A percentile compares a stretch with the other conserved stretches of the same genome.
Evolutionary conservation across 2,113 vertebrate species (phyloP).

Genomic region (Carollia perspicillata): DNA sequence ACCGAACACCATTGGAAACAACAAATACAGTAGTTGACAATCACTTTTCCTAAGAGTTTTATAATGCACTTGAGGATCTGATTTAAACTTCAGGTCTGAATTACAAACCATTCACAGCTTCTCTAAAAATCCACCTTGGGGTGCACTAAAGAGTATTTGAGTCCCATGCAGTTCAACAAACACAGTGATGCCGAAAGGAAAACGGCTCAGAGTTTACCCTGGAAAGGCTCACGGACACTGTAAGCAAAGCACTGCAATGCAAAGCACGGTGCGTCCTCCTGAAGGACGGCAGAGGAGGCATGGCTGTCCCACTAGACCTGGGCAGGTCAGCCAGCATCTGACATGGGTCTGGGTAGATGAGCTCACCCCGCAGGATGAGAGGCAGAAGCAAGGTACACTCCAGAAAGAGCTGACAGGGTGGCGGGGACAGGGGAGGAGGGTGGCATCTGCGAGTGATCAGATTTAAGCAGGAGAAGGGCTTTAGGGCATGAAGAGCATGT

Average conservation of each 20-base stretch:
- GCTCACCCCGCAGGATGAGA: not conserved
- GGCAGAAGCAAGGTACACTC: not conserved
- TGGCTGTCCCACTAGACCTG: not conserved
- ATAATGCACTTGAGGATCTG: not conserved
- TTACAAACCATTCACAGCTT: not conserved
- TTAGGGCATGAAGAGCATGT: not conserved
- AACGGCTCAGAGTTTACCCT: not conserved
- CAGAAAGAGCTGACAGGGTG: not conserved
- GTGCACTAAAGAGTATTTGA: not conserved
- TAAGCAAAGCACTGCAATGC: not conserved
- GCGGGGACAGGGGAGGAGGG: not conserved
- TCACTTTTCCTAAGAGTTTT: not conserved
- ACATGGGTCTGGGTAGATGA: not conserved
- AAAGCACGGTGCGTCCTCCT: accelerated
- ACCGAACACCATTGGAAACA: not conserved
- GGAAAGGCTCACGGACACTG: not conserved
- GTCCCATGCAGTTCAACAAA: not conserved
- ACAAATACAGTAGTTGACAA: not conserved
- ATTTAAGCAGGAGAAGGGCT: not conserved
- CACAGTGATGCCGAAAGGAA: not conserved
- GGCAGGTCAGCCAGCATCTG: not conserved
- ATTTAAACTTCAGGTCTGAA: not conserved
- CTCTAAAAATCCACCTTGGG: not conserved
- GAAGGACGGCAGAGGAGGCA: accelerated
- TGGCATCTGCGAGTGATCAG: not conserved